A percentile compares a stretch with the other conserved stretches of the same genome.
phyloP scores from a whole-genome alignment of 2,797 vertebrate genomes.

The Galagoides demidoff region DNA sequence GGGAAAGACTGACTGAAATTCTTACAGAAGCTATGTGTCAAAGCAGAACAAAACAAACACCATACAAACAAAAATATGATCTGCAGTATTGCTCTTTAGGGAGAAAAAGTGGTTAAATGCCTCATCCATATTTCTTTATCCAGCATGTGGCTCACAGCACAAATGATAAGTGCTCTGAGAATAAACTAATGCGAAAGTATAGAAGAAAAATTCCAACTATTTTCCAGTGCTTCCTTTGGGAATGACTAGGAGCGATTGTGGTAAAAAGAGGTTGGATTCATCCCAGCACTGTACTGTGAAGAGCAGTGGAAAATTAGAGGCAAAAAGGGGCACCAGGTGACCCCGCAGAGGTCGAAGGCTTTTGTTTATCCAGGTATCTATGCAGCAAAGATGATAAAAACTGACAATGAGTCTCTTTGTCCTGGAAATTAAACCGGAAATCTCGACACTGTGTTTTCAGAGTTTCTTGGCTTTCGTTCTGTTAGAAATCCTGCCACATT shows the following conservation, averaged over 20 bases:
- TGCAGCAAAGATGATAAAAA: conserved; percentile 52
- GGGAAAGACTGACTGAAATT: neutral
- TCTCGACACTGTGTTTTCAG: conserved; percentile 72
- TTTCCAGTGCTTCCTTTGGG: conserved; percentile 65
- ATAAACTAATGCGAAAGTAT: conserved; percentile 76
- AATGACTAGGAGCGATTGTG: neutral
- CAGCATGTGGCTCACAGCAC: conserved; percentile 69
- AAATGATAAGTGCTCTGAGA: conserved; percentile 74
- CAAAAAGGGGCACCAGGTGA: neutral
- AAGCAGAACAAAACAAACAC: conserved; percentile 58
- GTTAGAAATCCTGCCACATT: conserved; percentile 79
- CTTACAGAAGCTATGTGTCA: conserved; percentile 61
- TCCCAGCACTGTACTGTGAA: neutral
- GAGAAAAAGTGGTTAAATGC: conserved; percentile 51
- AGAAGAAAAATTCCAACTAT: conserved; percentile 72
- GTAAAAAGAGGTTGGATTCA: neutral
- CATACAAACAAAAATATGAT: conserved; percentile 49
- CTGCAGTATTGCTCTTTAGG: neutral
- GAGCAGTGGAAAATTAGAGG: neutral
- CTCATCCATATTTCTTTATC: conserved; percentile 63
- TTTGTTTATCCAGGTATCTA: conserved; percentile 41
- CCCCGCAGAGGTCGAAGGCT: neutral
- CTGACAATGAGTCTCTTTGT: conserved; percentile 75
- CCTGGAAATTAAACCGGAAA: conserved; percentile 80
- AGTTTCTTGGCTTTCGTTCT: conserved; percentile 73